Evolutionary conservation across 2,113 vertebrate species (phyloP).

Genomic region (Apteryx mantelli): DNA sequence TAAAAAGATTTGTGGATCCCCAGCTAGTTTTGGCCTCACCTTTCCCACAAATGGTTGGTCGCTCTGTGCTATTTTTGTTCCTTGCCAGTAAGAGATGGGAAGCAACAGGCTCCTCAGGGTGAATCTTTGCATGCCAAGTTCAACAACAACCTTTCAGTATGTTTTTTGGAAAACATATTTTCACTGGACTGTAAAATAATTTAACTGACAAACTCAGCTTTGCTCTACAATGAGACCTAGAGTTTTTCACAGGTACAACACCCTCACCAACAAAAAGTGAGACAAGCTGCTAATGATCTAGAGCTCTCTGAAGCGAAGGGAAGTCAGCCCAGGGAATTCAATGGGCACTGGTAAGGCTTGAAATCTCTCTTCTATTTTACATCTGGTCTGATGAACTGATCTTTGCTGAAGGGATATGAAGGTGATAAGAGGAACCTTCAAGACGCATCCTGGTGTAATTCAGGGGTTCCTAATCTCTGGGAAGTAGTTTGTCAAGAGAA

Average conservation of each 20-base stretch:
- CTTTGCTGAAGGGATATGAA: not conserved
- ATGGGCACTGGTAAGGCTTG: not conserved
- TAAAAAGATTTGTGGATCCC: not conserved
- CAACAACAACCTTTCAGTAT: not conserved
- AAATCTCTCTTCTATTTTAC: not conserved
- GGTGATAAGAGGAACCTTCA: not conserved
- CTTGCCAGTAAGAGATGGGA: not conserved
- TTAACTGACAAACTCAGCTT: constrained; percentile 10
- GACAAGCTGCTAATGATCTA: not conserved
- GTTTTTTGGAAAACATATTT: constrained; percentile 3
- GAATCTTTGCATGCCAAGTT: not conserved
- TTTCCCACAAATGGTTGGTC: constrained; percentile 31
- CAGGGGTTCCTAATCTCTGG: not conserved
- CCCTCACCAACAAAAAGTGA: not conserved
- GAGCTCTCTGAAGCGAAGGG: not conserved
- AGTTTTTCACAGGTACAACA: not conserved
- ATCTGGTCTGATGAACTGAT: not conserved
- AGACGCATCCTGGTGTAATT: not conserved
- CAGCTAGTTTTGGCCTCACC: not conserved
- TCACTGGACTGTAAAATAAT: not conserved
- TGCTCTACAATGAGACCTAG: not conserved
- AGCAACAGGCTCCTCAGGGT: not conserved
- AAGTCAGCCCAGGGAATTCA: not conserved
- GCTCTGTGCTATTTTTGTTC: not conserved
- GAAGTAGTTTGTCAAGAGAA: not conserved